Evolutionary conservation across 1,140 invertebrate genomes (phyloP).

Genomic region (Medauroidea extradentata): DNA sequence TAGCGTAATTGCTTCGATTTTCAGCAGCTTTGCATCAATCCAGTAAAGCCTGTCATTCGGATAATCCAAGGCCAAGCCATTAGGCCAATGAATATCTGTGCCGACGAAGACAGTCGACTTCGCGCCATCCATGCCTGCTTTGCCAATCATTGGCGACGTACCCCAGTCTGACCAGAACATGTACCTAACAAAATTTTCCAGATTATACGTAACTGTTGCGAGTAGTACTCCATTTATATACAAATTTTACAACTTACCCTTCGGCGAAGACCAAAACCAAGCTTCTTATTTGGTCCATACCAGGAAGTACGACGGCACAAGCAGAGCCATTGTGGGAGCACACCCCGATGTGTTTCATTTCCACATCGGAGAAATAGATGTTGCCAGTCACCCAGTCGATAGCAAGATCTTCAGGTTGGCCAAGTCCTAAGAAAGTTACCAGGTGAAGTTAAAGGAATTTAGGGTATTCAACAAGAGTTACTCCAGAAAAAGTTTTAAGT

Average conservation of each 20-base stretch:
- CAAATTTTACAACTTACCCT: slow-evolving; percentile 44
- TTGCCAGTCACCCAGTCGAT: slow-evolving; percentile 78
- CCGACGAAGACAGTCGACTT: slow-evolving; percentile 56
- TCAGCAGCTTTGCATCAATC: slow-evolving; percentile 67
- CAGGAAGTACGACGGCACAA: slow-evolving; percentile 56
- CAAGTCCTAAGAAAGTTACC: slow-evolving; percentile 53
- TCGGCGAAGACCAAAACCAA: slow-evolving; percentile 52
- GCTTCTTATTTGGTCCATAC: too few relatives aligned
- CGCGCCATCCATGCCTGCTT: slow-evolving; percentile 82
- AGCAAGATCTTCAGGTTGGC: slow-evolving; percentile 67
- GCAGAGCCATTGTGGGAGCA: slow-evolving; percentile 58
- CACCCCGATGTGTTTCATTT: slow-evolving; percentile 65
- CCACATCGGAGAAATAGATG: slow-evolving; percentile 71
- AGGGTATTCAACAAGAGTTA: too few relatives aligned
- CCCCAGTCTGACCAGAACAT: slow-evolving; percentile 90
- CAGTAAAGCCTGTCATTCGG: slow-evolving; percentile 74
- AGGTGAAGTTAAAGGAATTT: background rate
- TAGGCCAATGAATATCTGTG: slow-evolving; percentile 73
- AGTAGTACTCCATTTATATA: too few relatives aligned
- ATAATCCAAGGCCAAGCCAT: slow-evolving; percentile 83
- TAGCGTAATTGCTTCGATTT: slow-evolving; percentile 70
- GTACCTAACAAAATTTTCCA: slow-evolving; percentile 44
- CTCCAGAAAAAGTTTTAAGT: too few relatives aligned
- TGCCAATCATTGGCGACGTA: slow-evolving; percentile 60
- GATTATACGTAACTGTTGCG: too few relatives aligned